Conservation (phyloP, 2,888 invertebrate genomes). For the Cheilosia impressa region DNA sequence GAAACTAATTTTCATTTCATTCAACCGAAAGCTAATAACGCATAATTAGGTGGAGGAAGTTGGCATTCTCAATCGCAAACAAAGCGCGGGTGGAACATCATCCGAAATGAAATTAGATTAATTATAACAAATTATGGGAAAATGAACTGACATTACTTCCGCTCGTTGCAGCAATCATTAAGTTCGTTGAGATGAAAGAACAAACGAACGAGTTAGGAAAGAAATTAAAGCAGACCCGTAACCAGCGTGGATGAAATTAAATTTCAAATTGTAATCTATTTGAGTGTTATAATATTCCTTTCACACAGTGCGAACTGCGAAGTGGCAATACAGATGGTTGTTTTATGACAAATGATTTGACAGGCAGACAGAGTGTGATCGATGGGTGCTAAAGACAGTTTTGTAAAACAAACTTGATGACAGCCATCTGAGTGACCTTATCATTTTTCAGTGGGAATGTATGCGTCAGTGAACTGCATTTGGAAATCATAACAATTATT, state of each 20-base stretch:
- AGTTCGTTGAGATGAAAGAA: constrained; percentile 29
- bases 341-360: constrained; percentile 21
- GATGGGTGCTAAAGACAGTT: neutral
- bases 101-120: constrained; percentile 35
- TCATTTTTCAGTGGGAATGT: too few relatives aligned
- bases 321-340: too few relatives aligned
- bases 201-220: constrained; percentile 20
- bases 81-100: constrained; percentile 14
- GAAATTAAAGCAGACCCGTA: neutral
- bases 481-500: too few relatives aligned
- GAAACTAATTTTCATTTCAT: constrained; percentile 31
- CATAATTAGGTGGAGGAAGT: constrained; percentile 37
- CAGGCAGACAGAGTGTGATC: constrained; percentile 2
- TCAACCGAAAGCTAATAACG: constrained; percentile 31
- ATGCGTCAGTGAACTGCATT: too few relatives aligned
- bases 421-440: too few relatives aligned
- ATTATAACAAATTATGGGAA: constrained; percentile 45
- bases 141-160: constrained; percentile 40
- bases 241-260: constrained; percentile 5
- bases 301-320: too few relatives aligned
- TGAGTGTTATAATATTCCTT: constrained; percentile 18
- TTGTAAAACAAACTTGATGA: neutral
- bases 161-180: constrained; percentile 36
- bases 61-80: constrained; percentile 6
- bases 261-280: constrained; percentile 38